Evolutionary conservation across 2,797 vertebrate genomes (phyloP), one percentile per base, ranked within the genome.

Genomic region (Clarias laeviceps): DNA sequence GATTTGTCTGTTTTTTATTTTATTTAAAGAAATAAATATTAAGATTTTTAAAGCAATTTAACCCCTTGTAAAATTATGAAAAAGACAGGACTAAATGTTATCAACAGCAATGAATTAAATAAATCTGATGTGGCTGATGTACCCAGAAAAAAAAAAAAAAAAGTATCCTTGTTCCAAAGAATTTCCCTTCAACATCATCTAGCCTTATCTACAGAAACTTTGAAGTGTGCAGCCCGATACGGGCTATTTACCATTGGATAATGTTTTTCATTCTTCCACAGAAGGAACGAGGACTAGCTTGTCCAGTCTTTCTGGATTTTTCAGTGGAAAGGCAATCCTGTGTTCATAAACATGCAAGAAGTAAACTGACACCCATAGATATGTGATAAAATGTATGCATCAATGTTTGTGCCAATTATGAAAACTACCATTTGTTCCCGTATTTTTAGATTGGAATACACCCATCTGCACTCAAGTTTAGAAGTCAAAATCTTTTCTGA

Each of bases 131-230:
- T 8, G 5, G 2, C 24, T 45, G 20, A 68, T 0, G 12, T 2
- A 66, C 62, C n/a, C 11, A 18, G 22, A 12, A 34, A 2, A 32
- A 72, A 32, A 56, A 72, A 32, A 56, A 54, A 20, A 22, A 34
- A 72, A 24, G 45, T 32, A 32, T 61, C 20, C 1, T 22, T 82
- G 61, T 85, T 82, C 80, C 80, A 76, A 34, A 82, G 84, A 85
- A 85, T 68, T 76, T 82, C 68, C 7, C 62, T 37, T 54, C 32
- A 37, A 6, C 50, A 14, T 59, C 20, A 5, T 37, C 6, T 62
- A 4, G 18, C 32, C 59, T 62, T 79, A 79, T 79, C 77, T 40
- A n/a, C 57, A 79, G 14, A 3, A 11, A 1, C 6, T 20, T 57
- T 24, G 7, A 29, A 27, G 8, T 27, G 8, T 56, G 27, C 3